These are phyloP conservation scores for Malurus leucopterus DNA, from an alignment of 2,797 vertebrate species.

Conservation along the genomic window DNA sequence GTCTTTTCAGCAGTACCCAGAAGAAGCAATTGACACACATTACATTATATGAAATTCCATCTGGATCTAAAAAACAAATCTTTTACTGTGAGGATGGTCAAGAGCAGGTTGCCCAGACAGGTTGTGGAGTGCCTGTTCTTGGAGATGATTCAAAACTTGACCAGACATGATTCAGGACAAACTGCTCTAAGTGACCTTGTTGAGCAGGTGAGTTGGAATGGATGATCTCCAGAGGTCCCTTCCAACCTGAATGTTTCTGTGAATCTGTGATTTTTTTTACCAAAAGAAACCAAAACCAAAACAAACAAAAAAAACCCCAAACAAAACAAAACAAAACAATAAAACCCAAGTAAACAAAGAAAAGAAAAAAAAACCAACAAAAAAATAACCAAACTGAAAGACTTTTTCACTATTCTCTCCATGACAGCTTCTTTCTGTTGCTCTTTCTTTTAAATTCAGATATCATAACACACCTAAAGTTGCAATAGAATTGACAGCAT, in stretches of 20 bases:
- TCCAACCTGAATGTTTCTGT: neutral
- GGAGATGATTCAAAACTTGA: neutral
- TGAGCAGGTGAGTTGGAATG: neutral
- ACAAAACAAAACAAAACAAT: no score
- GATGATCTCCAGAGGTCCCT: neutral
- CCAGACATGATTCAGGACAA: neutral
- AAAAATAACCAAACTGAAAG: no score
- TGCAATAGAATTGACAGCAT: neutral
- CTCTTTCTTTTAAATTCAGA: neutral
- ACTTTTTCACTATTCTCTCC: rapidly evolving
- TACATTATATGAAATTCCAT: neutral
- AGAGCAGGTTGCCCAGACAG: neutral
- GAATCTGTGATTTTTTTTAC: neutral
- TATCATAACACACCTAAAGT: neutral
- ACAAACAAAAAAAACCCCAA: no score
- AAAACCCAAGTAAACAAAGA: no score
- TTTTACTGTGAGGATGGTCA: neutral
- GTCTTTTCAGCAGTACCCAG: neutral
- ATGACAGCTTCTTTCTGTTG: neutral
- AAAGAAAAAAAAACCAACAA: no score
- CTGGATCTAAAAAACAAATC: neutral
- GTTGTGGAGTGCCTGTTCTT: neutral
- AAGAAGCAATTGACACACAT: neutral
- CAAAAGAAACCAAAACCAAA: no score
- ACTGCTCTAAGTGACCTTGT: neutral